Evolutionary conservation across 2,113 vertebrate genomes (phyloP).

Genomic region (Fregetta grallaria): DNA sequence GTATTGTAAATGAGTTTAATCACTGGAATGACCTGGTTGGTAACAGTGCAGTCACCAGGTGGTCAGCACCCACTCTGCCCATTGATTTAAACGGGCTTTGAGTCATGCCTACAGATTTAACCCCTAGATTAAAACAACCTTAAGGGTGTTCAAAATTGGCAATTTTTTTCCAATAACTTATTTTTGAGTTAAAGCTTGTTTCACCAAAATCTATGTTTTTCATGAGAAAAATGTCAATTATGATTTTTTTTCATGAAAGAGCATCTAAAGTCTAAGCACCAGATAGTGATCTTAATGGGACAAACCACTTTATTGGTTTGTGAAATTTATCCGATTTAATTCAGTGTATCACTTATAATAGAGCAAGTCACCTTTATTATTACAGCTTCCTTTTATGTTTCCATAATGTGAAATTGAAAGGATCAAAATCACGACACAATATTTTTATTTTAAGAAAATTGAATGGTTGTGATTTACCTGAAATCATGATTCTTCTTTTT

Average conservation of each 20-base stretch:
- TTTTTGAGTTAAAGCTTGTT: not conserved
- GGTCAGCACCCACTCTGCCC: not conserved
- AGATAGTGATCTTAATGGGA: not conserved
- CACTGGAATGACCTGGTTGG: conserved; percentile 14
- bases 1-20: conserved; percentile 59
- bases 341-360: not conserved
- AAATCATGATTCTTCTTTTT: not conserved
- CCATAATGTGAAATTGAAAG: not conserved
- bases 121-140: not conserved
- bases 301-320: not conserved
- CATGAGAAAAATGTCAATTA: not conserved
- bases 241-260: not conserved
- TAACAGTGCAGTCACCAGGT: not conserved
- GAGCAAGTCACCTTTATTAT: not conserved
- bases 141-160: not conserved
- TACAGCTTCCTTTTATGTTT: not conserved
- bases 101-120: not conserved
- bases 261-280: not conserved
- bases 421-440: not conserved
- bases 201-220: not conserved
- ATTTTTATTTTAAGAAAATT: not conserved
- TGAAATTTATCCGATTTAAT: not conserved
- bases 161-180: not conserved
- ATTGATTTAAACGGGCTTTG: not conserved
- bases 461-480: not conserved